Conservation (phyloP, 2,888 invertebrate species). For the Acholoe squamosa region DNA sequence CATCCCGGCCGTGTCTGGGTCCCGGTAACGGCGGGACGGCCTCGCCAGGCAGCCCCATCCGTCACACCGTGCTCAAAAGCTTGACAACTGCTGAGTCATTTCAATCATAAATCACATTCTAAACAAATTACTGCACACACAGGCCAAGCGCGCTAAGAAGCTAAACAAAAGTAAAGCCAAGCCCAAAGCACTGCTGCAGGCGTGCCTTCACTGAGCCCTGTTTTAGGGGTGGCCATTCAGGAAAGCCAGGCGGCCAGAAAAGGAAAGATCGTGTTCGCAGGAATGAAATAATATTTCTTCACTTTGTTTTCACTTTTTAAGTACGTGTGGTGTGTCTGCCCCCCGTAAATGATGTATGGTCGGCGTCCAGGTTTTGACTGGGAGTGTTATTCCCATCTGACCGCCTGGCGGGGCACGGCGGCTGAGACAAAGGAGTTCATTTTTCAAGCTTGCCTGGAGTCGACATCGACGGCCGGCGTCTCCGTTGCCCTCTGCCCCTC, state of each 20-base stretch:
- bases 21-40: background rate
- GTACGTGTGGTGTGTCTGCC: background rate
- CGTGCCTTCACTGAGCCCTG: background rate
- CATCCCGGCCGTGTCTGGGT: slow-evolving; percentile 7
- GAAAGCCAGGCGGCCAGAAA: background rate
- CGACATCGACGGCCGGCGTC: slow-evolving; percentile 14
- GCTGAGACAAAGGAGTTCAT: slow-evolving; percentile 52
- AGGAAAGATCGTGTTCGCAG: slow-evolving; percentile 1
- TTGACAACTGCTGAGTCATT: slow-evolving; percentile 56
- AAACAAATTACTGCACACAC: slow-evolving; percentile 48
- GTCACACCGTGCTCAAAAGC: slow-evolving; percentile 17
- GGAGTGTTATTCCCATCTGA: slow-evolving; percentile 29
- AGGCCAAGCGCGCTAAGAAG: background rate
- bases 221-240: slow-evolving; percentile 24
- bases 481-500: slow-evolving; percentile 6
- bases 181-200: background rate
- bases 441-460: slow-evolving; percentile 47
- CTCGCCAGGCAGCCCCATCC: background rate
- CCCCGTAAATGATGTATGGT: slow-evolving; percentile 25
- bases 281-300: background rate
- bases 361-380: background rate
- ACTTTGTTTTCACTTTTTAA: background rate
- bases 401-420: background rate
- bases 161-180: background rate
- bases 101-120: slow-evolving; percentile 51